Base-by-base conservation (phyloP, 2,113 vertebrate species). In the Riparia riparia region DNA sequence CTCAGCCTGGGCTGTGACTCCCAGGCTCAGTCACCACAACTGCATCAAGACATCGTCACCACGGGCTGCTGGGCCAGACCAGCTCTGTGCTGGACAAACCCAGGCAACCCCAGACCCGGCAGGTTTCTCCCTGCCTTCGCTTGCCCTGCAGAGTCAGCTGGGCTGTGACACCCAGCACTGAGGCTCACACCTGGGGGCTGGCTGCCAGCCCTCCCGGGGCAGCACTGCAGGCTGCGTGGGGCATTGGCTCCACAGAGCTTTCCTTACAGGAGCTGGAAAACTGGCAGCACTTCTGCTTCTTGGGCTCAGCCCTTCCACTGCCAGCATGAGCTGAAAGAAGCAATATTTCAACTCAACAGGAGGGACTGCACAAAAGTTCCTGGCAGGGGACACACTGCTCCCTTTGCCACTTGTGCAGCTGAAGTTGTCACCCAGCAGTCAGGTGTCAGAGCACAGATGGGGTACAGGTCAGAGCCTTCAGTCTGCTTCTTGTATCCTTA, bases 381-480 rank as follows among this genome's bases (percentile, higher is more conserved):
- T 49, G 90, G 50, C 37, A 61, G n/a, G 45, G 42, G 15, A 47
- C 31, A 22, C 3, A 0, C 0, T 17, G 31, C 19, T 70, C 34
- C 56, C 32, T 56, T 21, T 69, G 85, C 29, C 50, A n/a, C 81
- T 14, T 10, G 54, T 49, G 65, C 50, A 39, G 76, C 25, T 1
- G 0, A 17, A 10, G 0, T 13, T 45, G 88, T 54, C 49, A 68
- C 10, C 32, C 57, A 18, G 28, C 29, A 17, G 1, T 0, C n/a
- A 28, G 58, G 34, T 1, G 1, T 4, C 29, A 42, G 11, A 17
- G 51, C 70, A 29, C 54, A 64, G 15, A 73, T 17, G 7, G 16
- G 73, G 9, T 5, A 37, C 51, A 34, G 32, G 47, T 15, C 34
- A 37, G 34, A 73, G 44, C 17, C 25, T 26, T 39, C 32, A 34